Conservation (phyloP, 2,888 invertebrate species). For the Lydus trimaculatus region DNA sequence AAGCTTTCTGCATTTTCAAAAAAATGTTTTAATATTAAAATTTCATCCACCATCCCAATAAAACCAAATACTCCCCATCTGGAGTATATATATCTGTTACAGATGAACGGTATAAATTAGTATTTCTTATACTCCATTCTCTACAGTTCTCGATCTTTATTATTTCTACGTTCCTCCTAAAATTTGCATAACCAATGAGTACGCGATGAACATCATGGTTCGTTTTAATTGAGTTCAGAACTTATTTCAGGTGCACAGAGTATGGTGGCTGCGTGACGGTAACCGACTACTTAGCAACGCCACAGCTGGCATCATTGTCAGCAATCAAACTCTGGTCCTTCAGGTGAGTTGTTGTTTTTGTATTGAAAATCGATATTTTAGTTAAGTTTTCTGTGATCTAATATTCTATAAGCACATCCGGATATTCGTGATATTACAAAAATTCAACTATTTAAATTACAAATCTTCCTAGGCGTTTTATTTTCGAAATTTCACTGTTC, state of each 20-base stretch:
- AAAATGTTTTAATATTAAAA: not conserved
- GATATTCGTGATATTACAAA: too few species aligned
- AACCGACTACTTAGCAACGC: slow-evolving; percentile 72
- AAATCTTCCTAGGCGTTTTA: too few species aligned
- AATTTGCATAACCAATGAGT: slow-evolving; percentile 37
- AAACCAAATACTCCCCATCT: not conserved
- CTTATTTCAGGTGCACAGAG: slow-evolving; percentile 55
- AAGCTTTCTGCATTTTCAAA: not conserved
- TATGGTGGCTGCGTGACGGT: slow-evolving; percentile 66
- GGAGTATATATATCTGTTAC: slow-evolving; percentile 14
- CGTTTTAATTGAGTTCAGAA: slow-evolving; percentile 37
- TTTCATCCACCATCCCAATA: not conserved
- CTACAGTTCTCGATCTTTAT: not conserved
- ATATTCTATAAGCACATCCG: too few species aligned
- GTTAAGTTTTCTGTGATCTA: too few species aligned
- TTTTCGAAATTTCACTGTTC: too few species aligned
- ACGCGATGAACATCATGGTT: slow-evolving; percentile 13
- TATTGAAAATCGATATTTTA: too few species aligned
- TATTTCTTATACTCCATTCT: slow-evolving; percentile 20
- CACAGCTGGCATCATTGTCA: slow-evolving; percentile 78
- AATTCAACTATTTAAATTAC: too few species aligned
- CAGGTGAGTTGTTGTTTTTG: slow-evolving; percentile 62
- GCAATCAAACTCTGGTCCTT: slow-evolving; percentile 82
- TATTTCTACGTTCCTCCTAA: not conserved
- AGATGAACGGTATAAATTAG: slow-evolving; percentile 29